Percentiles rank a stretch among this genome's conserved stretches.
These are phyloP conservation scores for Protaetia brevitarsis DNA, from an alignment of 1,140 invertebrate genomes.

Conservation along the genomic window DNA sequence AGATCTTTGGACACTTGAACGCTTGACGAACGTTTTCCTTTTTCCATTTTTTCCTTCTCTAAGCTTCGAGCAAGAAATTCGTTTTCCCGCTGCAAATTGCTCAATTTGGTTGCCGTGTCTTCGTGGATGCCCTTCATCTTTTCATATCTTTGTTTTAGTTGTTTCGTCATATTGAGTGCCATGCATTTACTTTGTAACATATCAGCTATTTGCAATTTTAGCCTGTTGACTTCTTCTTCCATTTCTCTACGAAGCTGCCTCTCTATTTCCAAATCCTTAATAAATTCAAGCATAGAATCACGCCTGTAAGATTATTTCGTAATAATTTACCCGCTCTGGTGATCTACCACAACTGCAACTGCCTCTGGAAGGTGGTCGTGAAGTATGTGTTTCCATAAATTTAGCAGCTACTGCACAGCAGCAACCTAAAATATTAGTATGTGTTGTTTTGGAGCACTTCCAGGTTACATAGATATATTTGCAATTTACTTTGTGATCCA, in stretches of 20 bases:
- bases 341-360: background rate
- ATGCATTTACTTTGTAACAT: background rate
- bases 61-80: slow-evolving; percentile 12
- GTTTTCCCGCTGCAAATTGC: slow-evolving; percentile 19
- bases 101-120: background rate
- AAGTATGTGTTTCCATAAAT: background rate
- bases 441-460: no score
- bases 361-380: background rate
- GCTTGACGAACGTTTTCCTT: slow-evolving; percentile 13
- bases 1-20: slow-evolving; percentile 5
- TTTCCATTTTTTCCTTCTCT: slow-evolving; percentile 23
- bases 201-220: slow-evolving; percentile 12
- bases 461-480: no score
- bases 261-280: slow-evolving; percentile 15
- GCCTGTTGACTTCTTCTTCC: background rate
- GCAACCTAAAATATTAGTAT: background rate
- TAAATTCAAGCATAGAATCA: background rate
- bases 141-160: slow-evolving; percentile 21
- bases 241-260: background rate
- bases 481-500: background rate
- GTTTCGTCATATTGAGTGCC: slow-evolving; percentile 8
- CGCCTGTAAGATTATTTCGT: background rate
- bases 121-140: slow-evolving; percentile 11
- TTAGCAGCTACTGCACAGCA: background rate
- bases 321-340: background rate